Conservation (phyloP, 2,113 vertebrate genomes). For the Panurus biarmicus region DNA sequence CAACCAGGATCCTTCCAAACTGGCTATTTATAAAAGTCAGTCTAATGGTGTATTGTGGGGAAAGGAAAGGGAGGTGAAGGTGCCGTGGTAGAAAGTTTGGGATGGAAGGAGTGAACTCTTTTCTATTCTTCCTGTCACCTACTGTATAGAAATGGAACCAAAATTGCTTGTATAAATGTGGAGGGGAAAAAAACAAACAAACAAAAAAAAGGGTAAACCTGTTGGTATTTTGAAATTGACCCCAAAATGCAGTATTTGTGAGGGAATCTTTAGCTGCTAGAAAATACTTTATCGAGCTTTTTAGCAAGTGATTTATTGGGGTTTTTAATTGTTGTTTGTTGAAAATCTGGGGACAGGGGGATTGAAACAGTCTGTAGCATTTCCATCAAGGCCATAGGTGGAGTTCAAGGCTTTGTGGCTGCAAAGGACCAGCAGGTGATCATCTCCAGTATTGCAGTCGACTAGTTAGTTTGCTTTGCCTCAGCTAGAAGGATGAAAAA, state of each 20-base stretch:
- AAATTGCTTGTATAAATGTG: background rate
- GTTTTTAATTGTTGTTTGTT: background rate
- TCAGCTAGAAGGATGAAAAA: background rate
- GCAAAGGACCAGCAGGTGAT: background rate
- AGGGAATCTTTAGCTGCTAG: background rate
- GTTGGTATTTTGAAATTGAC: background rate
- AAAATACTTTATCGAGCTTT: background rate
- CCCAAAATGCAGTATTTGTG: background rate
- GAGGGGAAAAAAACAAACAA: background rate
- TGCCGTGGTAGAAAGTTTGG: background rate
- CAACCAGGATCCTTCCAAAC: slow-evolving; percentile 63
- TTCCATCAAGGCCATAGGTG: background rate
- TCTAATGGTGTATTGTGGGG: slow-evolving; percentile 33
- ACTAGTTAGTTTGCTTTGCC: background rate
- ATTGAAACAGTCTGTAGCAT: background rate
- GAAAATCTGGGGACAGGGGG: background rate
- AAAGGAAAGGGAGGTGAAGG: background rate
- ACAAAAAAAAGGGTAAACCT: background rate
- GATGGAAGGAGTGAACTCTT: background rate
- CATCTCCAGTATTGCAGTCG: background rate
- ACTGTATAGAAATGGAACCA: background rate
- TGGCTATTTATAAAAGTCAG: slow-evolving; percentile 76
- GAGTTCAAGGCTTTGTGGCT: background rate
- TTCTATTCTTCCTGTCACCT: background rate
- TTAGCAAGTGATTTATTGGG: background rate